These are phyloP conservation scores for Hoplias malabaricus DNA, from an alignment of 2,113 vertebrate genomes.

Conservation along the genomic window DNA sequence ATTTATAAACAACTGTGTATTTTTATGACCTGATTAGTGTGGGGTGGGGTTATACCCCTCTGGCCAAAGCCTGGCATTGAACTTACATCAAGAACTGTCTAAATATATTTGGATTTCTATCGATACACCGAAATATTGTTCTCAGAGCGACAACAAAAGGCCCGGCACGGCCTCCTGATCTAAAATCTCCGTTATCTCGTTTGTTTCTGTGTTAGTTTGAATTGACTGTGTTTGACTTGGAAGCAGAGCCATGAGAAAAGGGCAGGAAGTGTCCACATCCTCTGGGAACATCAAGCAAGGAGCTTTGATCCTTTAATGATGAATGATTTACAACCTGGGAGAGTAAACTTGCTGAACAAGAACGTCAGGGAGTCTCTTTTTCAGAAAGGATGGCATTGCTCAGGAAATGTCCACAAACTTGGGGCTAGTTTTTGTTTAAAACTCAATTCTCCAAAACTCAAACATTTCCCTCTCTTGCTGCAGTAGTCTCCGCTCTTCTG, in stretches of 20 bases:
- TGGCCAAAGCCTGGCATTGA: too few relatives aligned
- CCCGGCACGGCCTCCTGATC: background rate
- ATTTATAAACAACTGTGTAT: too few relatives aligned
- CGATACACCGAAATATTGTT: too few relatives aligned
- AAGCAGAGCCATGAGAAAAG: background rate
- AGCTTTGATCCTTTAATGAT: constrained; percentile 8
- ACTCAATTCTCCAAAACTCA: too few relatives aligned
- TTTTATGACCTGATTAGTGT: too few relatives aligned
- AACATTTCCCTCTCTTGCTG: too few relatives aligned
- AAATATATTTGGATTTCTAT: too few relatives aligned
- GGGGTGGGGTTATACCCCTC: too few relatives aligned
- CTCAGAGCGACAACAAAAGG: too few relatives aligned
- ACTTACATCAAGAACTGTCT: too few relatives aligned
- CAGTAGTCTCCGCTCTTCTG: too few relatives aligned
- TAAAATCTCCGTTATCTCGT: background rate
- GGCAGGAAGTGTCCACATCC: background rate
- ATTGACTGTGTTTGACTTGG: background rate
- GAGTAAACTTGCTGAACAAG: background rate
- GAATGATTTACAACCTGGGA: background rate
- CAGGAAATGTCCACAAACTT: background rate
- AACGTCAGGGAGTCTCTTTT: background rate
- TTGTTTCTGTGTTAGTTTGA: background rate
- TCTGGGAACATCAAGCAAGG: background rate
- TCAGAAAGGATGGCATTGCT: background rate
- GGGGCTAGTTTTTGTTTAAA: background rate